These are phyloP conservation scores for Philopotamus ludificatus DNA, from an alignment of 1,140 invertebrate genomes.

Conservation along the genomic window DNA sequence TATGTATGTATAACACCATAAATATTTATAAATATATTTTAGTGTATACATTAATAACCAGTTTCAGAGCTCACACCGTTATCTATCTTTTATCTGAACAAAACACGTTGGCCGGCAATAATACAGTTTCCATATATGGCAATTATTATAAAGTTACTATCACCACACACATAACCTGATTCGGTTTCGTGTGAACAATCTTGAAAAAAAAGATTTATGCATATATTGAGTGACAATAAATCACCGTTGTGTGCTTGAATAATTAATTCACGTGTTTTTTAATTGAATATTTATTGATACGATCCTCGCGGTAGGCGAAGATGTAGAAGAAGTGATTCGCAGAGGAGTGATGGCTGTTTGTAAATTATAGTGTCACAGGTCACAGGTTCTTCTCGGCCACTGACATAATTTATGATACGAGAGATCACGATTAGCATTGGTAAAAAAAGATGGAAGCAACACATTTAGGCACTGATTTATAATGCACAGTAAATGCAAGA, in stretches of 20 bases:
- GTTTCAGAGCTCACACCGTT: neutral
- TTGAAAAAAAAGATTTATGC: no score
- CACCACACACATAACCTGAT: neutral
- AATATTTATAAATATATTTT: no score
- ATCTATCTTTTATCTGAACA: constrained; percentile 6
- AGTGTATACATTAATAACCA: neutral
- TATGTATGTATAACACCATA: no score
- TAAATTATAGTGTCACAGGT: neutral
- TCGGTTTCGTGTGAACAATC: no score
- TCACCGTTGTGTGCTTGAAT: no score
- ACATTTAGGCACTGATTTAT: no score
- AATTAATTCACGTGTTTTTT: no score
- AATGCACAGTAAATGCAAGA: no score
- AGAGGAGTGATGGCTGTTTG: neutral
- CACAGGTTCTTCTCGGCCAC: neutral
- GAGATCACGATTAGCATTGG: neutral
- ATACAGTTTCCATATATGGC: constrained; percentile 2
- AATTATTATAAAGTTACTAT: constrained; percentile 4
- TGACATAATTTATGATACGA: neutral
- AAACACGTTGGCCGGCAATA: constrained; percentile 6
- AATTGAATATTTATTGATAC: no score
- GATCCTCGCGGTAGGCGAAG: no score
- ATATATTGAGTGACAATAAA: no score
- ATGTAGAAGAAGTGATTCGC: no score
- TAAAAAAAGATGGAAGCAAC: neutral